Evolutionary conservation across 53 echinoderm and acorn worm genomes (phyloP).

Genomic region (Paracentrotus lividus): DNA sequence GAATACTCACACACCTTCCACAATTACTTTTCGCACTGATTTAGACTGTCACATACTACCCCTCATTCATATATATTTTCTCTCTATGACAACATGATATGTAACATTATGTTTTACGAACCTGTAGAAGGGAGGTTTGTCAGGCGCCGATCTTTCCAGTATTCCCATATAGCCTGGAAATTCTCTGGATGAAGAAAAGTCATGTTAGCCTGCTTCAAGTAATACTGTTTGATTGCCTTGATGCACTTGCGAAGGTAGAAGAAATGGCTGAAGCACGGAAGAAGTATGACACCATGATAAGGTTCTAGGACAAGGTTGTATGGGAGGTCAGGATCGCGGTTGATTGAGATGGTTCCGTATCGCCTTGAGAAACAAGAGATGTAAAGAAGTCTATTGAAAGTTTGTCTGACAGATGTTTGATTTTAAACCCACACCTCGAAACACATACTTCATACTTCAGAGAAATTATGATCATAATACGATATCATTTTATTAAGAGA

Average conservation of each 20-base stretch:
- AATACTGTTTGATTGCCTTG: slow-evolving; percentile 70
- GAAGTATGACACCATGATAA: slow-evolving; percentile 72
- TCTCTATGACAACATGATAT: too few relatives aligned
- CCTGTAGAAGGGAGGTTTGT: slow-evolving; percentile 78
- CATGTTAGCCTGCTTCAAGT: slow-evolving; percentile 61
- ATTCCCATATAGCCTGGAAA: slow-evolving; percentile 76
- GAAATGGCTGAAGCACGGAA: slow-evolving; percentile 78
- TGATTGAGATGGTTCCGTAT: slow-evolving; percentile 22
- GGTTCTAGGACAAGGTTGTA: slow-evolving; percentile 72
- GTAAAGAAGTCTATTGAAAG: too few relatives aligned
- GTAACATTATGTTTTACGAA: too few relatives aligned
- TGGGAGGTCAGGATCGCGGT: slow-evolving; percentile 15
- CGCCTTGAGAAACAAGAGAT: slow-evolving; percentile 10
- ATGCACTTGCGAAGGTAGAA: slow-evolving; percentile 70
- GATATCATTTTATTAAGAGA: too few relatives aligned
- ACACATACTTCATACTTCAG: too few relatives aligned
- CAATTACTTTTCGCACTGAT: too few relatives aligned
- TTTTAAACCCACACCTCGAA: too few relatives aligned
- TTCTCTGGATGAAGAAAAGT: slow-evolving; percentile 79
- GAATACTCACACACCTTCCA: too few relatives aligned
- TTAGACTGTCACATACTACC: too few relatives aligned
- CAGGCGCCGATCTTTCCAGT: slow-evolving; percentile 75
- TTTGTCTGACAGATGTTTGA: too few relatives aligned
- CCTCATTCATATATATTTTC: too few relatives aligned
- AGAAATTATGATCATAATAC: too few relatives aligned